These are phyloP conservation scores for Netelia fuscicornis DNA, from an alignment of 2,888 invertebrate species.

Conservation along the genomic window DNA sequence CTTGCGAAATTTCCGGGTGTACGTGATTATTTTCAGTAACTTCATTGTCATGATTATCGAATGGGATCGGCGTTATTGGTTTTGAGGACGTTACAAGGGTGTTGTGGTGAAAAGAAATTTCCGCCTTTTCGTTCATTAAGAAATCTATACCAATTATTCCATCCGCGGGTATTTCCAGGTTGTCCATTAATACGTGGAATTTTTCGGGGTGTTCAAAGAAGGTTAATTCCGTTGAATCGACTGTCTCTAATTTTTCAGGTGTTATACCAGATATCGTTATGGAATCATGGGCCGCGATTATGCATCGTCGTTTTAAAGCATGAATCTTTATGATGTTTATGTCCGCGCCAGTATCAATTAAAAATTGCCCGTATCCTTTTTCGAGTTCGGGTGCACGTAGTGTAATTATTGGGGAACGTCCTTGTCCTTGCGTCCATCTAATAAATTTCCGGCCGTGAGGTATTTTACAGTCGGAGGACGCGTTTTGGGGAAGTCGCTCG, in stretches of 20 bases:
- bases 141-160: slow-evolving; percentile 45
- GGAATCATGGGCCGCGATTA: slow-evolving; percentile 30
- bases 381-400: slow-evolving; percentile 52
- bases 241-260: slow-evolving; percentile 24
- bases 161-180: slow-evolving; percentile 23
- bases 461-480: slow-evolving; percentile 56
- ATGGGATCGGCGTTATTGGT: slow-evolving; percentile 14
- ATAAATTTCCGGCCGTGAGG: slow-evolving; percentile 26
- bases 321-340: slow-evolving; percentile 49
- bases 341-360: slow-evolving; percentile 58
- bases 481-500: slow-evolving; percentile 17
- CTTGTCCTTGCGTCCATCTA: not conserved
- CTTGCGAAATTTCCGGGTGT: no score
- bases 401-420: slow-evolving; percentile 40
- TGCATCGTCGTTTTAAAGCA: slow-evolving; percentile 12
- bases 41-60: not conserved
- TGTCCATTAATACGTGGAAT: slow-evolving; percentile 53
- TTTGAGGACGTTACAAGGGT: slow-evolving; percentile 3
- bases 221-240: slow-evolving; percentile 39
- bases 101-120: slow-evolving; percentile 11
- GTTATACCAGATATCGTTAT: slow-evolving; percentile 50
- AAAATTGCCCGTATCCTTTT: slow-evolving; percentile 12
- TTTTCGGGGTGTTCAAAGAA: slow-evolving; percentile 35
- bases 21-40: no score
- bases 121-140: slow-evolving; percentile 10